Conservation (phyloP, 2,113 vertebrate species). For the Hydrochoerus hydrochaeris region DNA sequence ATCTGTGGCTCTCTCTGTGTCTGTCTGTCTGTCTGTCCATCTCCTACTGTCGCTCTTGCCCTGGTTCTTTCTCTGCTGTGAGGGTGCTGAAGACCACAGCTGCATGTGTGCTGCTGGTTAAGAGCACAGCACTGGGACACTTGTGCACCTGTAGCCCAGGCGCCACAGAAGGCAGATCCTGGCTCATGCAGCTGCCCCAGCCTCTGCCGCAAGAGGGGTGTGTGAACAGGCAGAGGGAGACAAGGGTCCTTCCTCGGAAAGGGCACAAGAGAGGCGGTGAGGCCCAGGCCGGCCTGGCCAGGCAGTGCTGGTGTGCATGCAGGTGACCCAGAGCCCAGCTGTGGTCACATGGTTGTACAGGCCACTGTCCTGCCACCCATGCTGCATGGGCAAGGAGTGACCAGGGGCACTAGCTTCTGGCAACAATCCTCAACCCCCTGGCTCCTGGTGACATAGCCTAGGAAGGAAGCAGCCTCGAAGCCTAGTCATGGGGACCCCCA, state of each 20-base stretch:
- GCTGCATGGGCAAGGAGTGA: constrained; percentile 73
- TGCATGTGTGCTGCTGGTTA: neutral
- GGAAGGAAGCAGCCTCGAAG: neutral
- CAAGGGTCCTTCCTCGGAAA: neutral
- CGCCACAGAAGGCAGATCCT: accelerated
- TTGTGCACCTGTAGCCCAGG: neutral
- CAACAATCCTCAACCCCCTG: neutral
- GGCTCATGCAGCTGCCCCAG: neutral
- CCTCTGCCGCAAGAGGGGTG: neutral
- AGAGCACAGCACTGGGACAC: constrained; percentile 28
- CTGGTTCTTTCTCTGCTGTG: neutral
- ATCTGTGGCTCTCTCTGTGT: neutral
- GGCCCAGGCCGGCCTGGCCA: constrained; percentile 55
- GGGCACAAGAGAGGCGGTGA: neutral
- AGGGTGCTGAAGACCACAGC: constrained; percentile 37
- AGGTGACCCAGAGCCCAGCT: constrained; percentile 62
- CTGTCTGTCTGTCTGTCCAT: neutral
- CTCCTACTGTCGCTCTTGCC: neutral
- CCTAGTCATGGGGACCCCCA: neutral
- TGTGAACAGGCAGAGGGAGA: neutral
- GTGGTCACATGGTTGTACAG: constrained; percentile 54
- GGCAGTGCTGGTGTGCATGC: constrained; percentile 54
- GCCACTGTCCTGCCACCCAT: constrained; percentile 72
- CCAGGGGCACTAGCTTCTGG: neutral
- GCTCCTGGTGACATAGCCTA: neutral